phyloP scores from a whole-genome alignment of 2,797 vertebrate species.

The Prionace glauca region DNA sequence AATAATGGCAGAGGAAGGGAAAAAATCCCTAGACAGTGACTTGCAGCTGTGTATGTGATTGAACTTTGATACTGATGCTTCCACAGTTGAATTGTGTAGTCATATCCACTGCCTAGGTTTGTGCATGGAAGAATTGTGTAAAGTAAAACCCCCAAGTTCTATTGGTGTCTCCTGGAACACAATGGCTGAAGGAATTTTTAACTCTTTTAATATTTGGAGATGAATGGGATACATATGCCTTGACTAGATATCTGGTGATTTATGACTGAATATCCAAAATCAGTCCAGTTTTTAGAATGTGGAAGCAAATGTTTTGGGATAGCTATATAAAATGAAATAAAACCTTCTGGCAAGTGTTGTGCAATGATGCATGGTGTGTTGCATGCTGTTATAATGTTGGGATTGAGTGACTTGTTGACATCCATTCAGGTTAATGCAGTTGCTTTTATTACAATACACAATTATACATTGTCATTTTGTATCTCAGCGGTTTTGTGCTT shows the following conservation, averaged over 20 bases:
- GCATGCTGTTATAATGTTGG: not conserved
- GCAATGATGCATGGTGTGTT: not conserved
- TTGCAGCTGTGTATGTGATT: not conserved
- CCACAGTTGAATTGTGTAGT: not conserved
- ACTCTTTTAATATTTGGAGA: not conserved
- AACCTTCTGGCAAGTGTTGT: not conserved
- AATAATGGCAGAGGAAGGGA: not conserved
- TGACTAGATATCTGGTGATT: not conserved
- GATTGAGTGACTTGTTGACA: not conserved
- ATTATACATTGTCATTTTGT: not conserved
- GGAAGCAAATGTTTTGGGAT: not conserved
- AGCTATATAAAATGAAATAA: not conserved
- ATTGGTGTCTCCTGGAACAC: not conserved
- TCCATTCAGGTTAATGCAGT: not conserved
- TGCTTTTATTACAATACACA: not conserved
- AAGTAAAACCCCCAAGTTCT: not conserved
- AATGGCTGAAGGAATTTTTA: not conserved
- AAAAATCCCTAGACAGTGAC: not conserved
- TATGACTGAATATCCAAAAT: not conserved
- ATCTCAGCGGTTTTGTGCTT: not conserved
- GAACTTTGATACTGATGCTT: not conserved
- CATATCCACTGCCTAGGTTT: not conserved
- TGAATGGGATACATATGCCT: too few species aligned
- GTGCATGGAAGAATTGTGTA: not conserved
- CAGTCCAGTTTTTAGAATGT: not conserved